phyloP scores from a whole-genome alignment of 2,797 vertebrate genomes.

The Tenualosa thibaudeaui region DNA sequence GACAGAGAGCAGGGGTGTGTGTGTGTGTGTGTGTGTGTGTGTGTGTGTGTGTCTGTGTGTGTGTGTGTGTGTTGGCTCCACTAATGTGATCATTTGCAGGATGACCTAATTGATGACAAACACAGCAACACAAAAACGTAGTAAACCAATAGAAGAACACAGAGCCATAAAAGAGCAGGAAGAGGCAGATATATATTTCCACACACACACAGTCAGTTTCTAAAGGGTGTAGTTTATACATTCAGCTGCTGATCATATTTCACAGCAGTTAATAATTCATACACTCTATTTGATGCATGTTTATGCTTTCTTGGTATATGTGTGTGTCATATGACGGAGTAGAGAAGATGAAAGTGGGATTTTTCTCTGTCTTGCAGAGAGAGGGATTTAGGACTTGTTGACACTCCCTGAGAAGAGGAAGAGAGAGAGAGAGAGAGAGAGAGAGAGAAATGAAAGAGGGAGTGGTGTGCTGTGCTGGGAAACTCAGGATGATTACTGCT shows the following conservation, averaged over 20 bases:
- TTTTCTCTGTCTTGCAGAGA: not conserved
- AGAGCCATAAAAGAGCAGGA: not conserved
- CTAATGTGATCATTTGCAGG: not conserved
- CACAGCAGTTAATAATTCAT: not conserved
- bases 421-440: not conserved
- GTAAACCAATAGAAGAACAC: not conserved
- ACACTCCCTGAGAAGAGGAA: not conserved
- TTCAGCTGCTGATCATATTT: not conserved
- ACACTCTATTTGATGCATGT: not conserved
- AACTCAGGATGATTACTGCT: not conserved
- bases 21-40: too few species aligned
- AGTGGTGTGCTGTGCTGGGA: not conserved
- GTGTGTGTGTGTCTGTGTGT: too few species aligned
- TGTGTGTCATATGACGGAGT: not conserved
- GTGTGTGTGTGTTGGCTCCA: not conserved
- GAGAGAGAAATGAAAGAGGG: not conserved
- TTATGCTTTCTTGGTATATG: not conserved
- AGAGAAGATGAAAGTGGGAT: not conserved
- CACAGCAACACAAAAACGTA: not conserved
- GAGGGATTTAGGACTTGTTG: not conserved
- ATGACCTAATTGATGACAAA: not conserved
- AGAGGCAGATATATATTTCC: not conserved
- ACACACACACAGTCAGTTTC: not conserved
- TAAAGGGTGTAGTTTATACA: too few species aligned
- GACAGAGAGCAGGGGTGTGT: too few species aligned